Base-by-base conservation (phyloP, 2,888 invertebrate genomes). In the Bellardia pandia region DNA sequence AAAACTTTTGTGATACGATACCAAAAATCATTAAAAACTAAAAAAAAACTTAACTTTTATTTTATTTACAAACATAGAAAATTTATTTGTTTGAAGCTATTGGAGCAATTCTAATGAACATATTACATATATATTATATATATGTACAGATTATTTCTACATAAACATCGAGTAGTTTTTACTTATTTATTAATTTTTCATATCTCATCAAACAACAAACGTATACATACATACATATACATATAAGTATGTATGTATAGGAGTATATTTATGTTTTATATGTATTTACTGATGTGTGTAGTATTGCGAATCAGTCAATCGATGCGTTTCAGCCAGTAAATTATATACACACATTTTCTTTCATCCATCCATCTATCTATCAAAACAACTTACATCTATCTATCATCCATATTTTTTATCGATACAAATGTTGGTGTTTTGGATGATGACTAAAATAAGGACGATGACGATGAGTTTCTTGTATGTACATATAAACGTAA, bases 281-380 rank as follows among this genome's bases (percentile, higher is more conserved):
- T 69, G 74, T 83, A 74, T 45, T 45, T 45, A 9, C 11, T 45
- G 6, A 9, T 2, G 45, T 51, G 13, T n/a, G n/a, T 64, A 77
- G 37, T 77, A 68, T 68, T 86, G 37, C 51, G 76, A 80, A 85
- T 71, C 62, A 56, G 56, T 80, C 85, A 80, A 71, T 80, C 56
- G 53, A 48, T 75, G 23, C 51, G 13, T 66, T 51, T 23, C 40
- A 53, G 66, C 37, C 42, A 53, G 40, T 23, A 64, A 64, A 51
- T 64, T 76, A 64, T 37, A 51, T 58, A 60, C 53, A 62, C 13
- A 6, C 37, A 78, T 64, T 74, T 77, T 16, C 48, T 78, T 56
- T 62, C 45, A 71, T 51, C 69, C 58, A 60, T 51, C 6, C 51
- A 51, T 51, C 13, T 51, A 51, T 51, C n/a, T 7, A 45, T 45